phyloP scores from a whole-genome alignment of 1,140 invertebrate genomes.

The Chironomus striatipennis region DNA sequence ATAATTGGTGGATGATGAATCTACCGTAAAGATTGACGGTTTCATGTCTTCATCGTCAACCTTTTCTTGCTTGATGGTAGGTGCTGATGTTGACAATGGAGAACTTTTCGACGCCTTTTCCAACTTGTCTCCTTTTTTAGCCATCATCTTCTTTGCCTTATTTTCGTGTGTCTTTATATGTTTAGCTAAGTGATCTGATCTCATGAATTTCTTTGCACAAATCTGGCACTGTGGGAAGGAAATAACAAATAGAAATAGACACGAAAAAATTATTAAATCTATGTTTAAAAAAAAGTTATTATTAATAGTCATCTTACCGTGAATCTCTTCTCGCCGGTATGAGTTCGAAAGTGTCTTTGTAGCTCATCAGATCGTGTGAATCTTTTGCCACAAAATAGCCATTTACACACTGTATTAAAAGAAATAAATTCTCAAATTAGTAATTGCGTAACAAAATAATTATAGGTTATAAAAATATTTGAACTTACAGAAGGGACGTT shows the following conservation, averaged over 20 bases:
- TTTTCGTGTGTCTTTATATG: constrained; percentile 73
- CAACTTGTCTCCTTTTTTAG: constrained; percentile 40
- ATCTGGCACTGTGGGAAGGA: constrained; percentile 44
- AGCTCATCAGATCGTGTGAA: constrained; percentile 86
- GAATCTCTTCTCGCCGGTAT: constrained; percentile 77
- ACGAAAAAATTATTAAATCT: too few relatives aligned
- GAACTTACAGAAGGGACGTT: constrained; percentile 49
- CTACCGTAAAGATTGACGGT: background rate
- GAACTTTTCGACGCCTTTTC: constrained; percentile 33
- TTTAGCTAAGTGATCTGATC: constrained; percentile 78
- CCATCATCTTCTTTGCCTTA: constrained; percentile 40
- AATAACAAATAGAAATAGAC: too few relatives aligned
- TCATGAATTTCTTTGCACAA: constrained; percentile 70
- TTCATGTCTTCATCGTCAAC: constrained; percentile 9
- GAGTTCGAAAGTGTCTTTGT: constrained; percentile 69
- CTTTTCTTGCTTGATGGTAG: background rate
- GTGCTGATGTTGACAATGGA: constrained; percentile 26
- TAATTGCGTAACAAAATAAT: too few relatives aligned
- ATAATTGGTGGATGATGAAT: background rate
- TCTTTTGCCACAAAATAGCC: constrained; percentile 74
- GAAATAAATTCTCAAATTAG: too few relatives aligned
- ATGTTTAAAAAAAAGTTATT: too few relatives aligned
- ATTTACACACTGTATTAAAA: constrained; percentile 50
- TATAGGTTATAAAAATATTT: too few relatives aligned
- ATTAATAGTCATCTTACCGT: constrained; percentile 29